A percentile compares a stretch with the other conserved stretches of the same genome.
Evolutionary conservation across 2,113 vertebrate genomes (phyloP).

Genomic region (Cynopterus brachyotis): DNA sequence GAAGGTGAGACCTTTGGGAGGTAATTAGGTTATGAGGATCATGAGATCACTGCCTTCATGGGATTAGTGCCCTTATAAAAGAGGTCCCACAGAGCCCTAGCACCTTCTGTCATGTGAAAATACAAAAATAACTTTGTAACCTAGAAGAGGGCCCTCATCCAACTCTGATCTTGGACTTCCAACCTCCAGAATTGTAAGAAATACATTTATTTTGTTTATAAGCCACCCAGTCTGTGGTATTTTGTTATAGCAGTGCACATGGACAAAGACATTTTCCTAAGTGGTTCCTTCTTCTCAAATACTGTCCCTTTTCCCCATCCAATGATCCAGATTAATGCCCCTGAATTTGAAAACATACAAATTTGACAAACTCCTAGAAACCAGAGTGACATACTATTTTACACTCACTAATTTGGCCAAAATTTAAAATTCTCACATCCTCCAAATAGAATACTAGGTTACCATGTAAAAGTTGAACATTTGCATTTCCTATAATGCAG

Average conservation of each 20-base stretch:
- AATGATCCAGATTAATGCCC: not conserved
- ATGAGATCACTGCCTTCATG: not conserved
- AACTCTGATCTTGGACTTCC: not conserved
- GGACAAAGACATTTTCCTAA: not conserved
- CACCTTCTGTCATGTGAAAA: not conserved
- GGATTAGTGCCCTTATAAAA: not conserved
- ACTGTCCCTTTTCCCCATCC: not conserved
- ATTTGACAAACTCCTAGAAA: conserved; percentile 7
- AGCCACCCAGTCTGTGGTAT: not conserved
- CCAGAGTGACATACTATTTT: not conserved
- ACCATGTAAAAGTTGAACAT: not conserved
- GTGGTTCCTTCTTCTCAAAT: not conserved
- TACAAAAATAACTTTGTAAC: not conserved
- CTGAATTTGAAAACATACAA: not conserved
- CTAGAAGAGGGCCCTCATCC: not conserved
- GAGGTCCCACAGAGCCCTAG: not conserved
- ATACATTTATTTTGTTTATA: not conserved
- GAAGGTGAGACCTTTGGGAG: not conserved
- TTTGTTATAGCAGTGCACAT: not conserved
- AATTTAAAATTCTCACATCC: not conserved
- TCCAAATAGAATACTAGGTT: not conserved
- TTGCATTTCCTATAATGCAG: not conserved
- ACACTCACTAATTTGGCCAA: not conserved
- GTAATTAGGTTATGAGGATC: not conserved
- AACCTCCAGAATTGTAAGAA: not conserved